Evolutionary conservation across 2,113 vertebrate genomes (phyloP).

Genomic region (Poecilia latipinna): DNA sequence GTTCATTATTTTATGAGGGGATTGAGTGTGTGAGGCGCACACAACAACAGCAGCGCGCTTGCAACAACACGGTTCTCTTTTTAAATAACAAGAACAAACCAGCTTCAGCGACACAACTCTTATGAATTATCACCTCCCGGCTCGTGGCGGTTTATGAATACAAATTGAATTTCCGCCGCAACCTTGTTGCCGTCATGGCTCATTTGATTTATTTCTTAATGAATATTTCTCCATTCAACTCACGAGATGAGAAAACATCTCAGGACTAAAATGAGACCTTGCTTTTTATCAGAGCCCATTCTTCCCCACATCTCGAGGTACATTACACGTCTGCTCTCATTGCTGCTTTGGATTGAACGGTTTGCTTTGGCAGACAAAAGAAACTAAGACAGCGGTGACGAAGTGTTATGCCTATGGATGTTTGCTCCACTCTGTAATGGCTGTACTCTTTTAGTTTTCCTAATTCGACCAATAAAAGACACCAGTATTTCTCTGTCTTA

Average conservation of each 20-base stretch:
- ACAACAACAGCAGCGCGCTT: neutral
- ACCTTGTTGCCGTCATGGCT: slow-evolving; percentile 76
- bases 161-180: slow-evolving; percentile 80
- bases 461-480: slow-evolving; percentile 3
- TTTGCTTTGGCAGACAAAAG: slow-evolving; percentile 46
- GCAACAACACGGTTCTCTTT: slow-evolving; percentile 43
- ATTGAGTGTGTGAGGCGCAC: slow-evolving; percentile 20
- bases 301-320: slow-evolving; percentile 53
- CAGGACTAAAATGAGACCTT: slow-evolving; percentile 67
- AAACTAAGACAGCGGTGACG: slow-evolving; percentile 24
- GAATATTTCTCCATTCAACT: slow-evolving; percentile 76
- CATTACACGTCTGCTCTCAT: slow-evolving; percentile 60
- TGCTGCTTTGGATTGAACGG: slow-evolving; percentile 57
- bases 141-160: slow-evolving; percentile 79
- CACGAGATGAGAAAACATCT: slow-evolving; percentile 75
- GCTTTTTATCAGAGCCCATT: slow-evolving; percentile 62
- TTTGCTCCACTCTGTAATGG: slow-evolving; percentile 30
- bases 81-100: slow-evolving; percentile 75
- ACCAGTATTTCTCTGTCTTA: slow-evolving; percentile 23
- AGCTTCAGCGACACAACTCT: slow-evolving; percentile 70
- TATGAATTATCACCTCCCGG: slow-evolving; percentile 77
- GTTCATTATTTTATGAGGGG: slow-evolving; percentile 56
- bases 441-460: slow-evolving; percentile 2
- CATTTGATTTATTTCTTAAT: slow-evolving; percentile 83
- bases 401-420: slow-evolving; percentile 12